Base-by-base conservation (phyloP, 2,888 invertebrate species). In the Cantharis lateralis region DNA sequence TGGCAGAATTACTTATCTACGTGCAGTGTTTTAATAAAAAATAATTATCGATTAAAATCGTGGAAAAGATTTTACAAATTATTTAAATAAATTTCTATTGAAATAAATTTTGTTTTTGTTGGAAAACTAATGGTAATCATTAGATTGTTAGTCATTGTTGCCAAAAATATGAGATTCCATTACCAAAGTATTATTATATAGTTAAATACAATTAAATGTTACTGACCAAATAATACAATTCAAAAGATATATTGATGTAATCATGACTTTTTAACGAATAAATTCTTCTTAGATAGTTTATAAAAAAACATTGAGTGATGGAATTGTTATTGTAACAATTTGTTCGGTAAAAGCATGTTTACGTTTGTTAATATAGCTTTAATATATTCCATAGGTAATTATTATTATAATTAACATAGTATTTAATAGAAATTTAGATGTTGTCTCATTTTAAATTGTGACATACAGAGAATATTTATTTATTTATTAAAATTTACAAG, bases 141-240 rank as follows among this genome's bases (percentile, higher is more conserved):
- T 76, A 76, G 78, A 71, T 20, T 32, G 71, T 82, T 84, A 84
- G 84, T 84, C 84, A 84, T 83, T 83, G 84, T 84, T 84, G 84
- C 84, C 84, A 84, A 84, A 84, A 83, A 81, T 80, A 82, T 81
- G 83, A 84, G 82, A 84, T 84, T 84, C 84, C 84, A 84, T 83
- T 84, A 84, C 84, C 84, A 84, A 84, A 84, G 84, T 84, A 84
- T 84, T 84, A 84, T 82, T 81, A 79, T 82, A 81, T 81, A 80
- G 78, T 79, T 80, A 80, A 79, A 62, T 71, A 78, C 70, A 64
- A 75, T 76, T 82, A 80, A 81, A 81, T 82, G 83, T 83, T 83
- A 82, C 81, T 82, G 83, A 83, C 83, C 83, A 83, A 83, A 83
- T 80, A 76, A 74, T 75, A 75, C 70, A 61, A 75, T 78, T 72